Conservation (phyloP, 2,797 vertebrate species). For the Brotula barbata region DNA sequence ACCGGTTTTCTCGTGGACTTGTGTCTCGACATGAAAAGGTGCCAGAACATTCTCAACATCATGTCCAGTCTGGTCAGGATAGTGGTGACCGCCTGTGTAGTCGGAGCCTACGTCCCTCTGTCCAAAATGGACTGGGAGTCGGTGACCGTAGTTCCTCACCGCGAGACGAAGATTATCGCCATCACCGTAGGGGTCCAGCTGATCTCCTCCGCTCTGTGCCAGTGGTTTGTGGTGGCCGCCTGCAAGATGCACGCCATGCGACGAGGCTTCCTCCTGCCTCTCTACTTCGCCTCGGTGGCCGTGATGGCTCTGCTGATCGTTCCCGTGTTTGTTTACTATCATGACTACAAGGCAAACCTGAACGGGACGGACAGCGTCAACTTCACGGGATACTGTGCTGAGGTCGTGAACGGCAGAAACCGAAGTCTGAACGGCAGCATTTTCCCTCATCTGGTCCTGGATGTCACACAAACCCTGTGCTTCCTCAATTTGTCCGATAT, state of each 20-base stretch:
- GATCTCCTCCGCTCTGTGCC: constrained; percentile 72
- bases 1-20: constrained; percentile 43
- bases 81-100: constrained; percentile 59
- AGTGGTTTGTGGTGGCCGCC: constrained; percentile 72
- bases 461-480: constrained; percentile 63
- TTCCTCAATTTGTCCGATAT: constrained; percentile 41
- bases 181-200: constrained; percentile 70
- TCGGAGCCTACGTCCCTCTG: constrained; percentile 65
- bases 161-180: constrained; percentile 37
- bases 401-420: constrained; percentile 19
- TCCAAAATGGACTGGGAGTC: constrained; percentile 57
- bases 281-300: constrained; percentile 68
- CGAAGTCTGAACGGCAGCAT: neutral
- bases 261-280: constrained; percentile 71
- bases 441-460: constrained; percentile 50
- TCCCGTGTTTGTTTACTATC: constrained; percentile 45
- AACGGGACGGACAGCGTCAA: constrained; percentile 25
- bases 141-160: constrained; percentile 22
- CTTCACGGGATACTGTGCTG: constrained; percentile 54
- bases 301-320: constrained; percentile 58
- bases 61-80: constrained; percentile 69
- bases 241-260: constrained; percentile 79
- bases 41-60: constrained; percentile 64
- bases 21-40: constrained; percentile 47
- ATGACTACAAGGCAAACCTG: constrained; percentile 17